These are phyloP conservation scores for Axea sp. DNA, from an alignment of 2,888 invertebrate genomes.

Conservation along the genomic window DNA sequence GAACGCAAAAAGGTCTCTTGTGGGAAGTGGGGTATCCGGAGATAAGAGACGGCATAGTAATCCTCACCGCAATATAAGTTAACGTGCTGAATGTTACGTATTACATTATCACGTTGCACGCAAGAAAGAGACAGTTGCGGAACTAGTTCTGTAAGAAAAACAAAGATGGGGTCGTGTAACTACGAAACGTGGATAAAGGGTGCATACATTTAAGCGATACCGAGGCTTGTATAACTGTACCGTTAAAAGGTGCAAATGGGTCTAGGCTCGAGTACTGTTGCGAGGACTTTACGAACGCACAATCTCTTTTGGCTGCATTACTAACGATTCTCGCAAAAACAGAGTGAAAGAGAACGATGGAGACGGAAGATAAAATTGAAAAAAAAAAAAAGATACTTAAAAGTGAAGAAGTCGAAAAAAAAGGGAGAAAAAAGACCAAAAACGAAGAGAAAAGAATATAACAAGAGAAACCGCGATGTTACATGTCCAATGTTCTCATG, in stretches of 20 bases:
- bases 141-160: conserved; percentile 23
- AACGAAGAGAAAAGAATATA: conserved; percentile 19
- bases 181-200: conserved; percentile 54
- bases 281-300: conserved; percentile 60
- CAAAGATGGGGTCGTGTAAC: conserved; percentile 51
- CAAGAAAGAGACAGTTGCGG: conserved; percentile 25
- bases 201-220: conserved; percentile 60
- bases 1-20: conserved; percentile 57
- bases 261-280: conserved; percentile 55
- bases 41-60: conserved; percentile 77
- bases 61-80: conserved; percentile 77
- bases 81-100: conserved; percentile 73
- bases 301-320: conserved; percentile 58
- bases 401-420: conserved; percentile 23
- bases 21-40: conserved; percentile 67
- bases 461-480: conserved; percentile 50
- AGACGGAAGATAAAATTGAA: conserved; percentile 8
- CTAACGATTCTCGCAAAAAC: conserved; percentile 42
- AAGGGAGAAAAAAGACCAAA: conserved; percentile 3
- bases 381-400: conserved; percentile 43
- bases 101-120: conserved; percentile 67
- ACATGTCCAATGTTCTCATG: conserved; percentile 41
- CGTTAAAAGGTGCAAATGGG: conserved; percentile 62
- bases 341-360: conserved; percentile 1
- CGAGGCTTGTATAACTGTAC: conserved; percentile 54